Conservation (phyloP, 1,140 invertebrate species). For the Saxidomus purpurata region DNA sequence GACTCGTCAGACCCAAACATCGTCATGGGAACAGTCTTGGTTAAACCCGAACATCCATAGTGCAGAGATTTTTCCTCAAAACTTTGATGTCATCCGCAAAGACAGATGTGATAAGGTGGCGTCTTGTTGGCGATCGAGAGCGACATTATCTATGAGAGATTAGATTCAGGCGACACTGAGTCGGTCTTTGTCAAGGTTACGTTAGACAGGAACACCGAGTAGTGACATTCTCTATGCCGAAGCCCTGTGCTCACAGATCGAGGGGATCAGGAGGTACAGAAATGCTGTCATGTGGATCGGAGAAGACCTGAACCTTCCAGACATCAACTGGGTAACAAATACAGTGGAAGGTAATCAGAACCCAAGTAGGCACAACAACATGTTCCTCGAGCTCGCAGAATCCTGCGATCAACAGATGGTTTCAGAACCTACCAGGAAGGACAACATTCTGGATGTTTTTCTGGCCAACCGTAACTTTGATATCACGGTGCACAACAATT, state of each 20-base stretch:
- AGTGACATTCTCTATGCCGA: not conserved
- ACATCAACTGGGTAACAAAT: not conserved
- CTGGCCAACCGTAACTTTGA: constrained; percentile 25
- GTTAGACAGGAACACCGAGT: not conserved
- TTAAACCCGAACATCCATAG: not conserved
- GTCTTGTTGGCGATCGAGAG: constrained; percentile 28
- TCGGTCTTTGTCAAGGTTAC: not conserved
- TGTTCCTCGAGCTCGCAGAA: not conserved
- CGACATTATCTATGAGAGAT: not conserved
- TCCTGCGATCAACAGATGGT: constrained; percentile 2
- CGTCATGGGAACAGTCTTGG: constrained; percentile 43
- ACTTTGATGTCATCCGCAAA: constrained; percentile 16
- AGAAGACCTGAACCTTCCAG: constrained; percentile 59
- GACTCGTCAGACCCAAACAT: constrained; percentile 38
- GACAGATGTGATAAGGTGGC: constrained; percentile 44
- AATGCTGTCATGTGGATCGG: constrained; percentile 44
- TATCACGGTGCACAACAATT: constrained; percentile 17
- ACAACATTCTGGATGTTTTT: constrained; percentile 54
- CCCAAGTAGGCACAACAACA: not conserved
- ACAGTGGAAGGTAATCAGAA: constrained; percentile 14
- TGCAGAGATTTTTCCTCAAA: constrained; percentile 30
- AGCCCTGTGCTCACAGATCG: not conserved
- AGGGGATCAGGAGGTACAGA: not conserved
- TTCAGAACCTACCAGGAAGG: constrained; percentile 30
- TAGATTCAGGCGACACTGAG: not conserved